A percentile compares a stretch with the other conserved stretches of the same genome.
Conservation (phyloP, 37 sponge, comb jelly and placozoan species). For the Oscarella lobularis region DNA sequence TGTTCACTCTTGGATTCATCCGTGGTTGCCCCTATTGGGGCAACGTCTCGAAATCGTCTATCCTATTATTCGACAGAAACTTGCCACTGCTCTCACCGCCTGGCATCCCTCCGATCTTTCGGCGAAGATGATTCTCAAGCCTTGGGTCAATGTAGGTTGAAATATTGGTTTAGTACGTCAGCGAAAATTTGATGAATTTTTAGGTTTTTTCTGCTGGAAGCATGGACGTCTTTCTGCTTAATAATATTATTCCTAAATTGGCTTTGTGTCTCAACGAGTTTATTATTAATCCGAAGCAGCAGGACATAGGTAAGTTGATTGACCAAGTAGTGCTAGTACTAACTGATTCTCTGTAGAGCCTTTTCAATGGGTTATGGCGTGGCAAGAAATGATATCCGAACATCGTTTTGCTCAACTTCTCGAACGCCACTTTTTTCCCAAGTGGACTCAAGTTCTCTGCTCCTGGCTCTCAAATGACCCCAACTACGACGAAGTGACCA, state of each 20-base stretch:
- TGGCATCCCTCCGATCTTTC: constrained; percentile 96
- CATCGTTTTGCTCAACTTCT: constrained; percentile 62
- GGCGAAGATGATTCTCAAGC: constrained; percentile 75
- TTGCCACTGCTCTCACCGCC: constrained; percentile 75
- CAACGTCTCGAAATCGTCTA: constrained; percentile 57
- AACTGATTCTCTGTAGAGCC: constrained; percentile 33
- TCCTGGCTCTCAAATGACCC: constrained; percentile 60
- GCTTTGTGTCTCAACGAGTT: constrained; percentile 61
- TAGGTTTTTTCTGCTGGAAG: constrained; percentile 55
- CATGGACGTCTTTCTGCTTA: constrained; percentile 77
- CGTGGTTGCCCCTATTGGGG: constrained; percentile 90
- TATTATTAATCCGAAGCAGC: constrained; percentile 73
- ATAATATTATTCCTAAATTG: constrained; percentile 81
- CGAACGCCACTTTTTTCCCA: constrained; percentile 88
- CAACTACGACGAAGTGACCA: constrained; percentile 83
- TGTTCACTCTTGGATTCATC: constrained; percentile 91
- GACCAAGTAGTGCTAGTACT: background rate
- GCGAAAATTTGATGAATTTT: too few species aligned
- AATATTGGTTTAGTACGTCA: background rate
- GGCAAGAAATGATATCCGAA: constrained; percentile 78
- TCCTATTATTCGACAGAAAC: constrained; percentile 76
- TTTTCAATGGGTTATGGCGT: constrained; percentile 73
- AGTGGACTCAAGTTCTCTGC: constrained; percentile 69
- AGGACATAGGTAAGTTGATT: constrained; percentile 48
- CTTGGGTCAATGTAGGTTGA: constrained; percentile 46